Percentiles rank a stretch among this genome's conserved stretches.
Conservation (phyloP, 2,797 vertebrate species). For the Florisuga fusca region DNA sequence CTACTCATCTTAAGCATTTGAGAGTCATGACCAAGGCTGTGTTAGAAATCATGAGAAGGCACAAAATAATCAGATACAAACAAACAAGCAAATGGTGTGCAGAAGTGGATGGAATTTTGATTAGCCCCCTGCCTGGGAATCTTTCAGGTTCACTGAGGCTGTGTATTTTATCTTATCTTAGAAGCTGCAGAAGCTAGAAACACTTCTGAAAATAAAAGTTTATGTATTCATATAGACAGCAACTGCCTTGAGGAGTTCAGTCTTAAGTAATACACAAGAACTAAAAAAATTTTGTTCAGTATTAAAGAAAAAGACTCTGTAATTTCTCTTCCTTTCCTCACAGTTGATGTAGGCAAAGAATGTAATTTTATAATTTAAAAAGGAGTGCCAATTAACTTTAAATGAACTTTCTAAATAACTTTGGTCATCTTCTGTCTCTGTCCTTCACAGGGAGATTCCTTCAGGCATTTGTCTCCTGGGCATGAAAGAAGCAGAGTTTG, state of each 20-base stretch:
- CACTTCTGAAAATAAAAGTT: background rate
- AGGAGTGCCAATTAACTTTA: background rate
- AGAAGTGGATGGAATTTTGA: background rate
- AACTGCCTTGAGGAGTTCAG: background rate
- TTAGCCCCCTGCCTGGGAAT: background rate
- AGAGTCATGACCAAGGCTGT: background rate
- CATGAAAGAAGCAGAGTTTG: background rate
- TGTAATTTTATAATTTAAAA: background rate
- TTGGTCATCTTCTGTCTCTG: background rate
- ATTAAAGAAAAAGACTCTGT: background rate
- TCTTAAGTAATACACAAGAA: background rate
- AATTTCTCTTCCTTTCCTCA: background rate
- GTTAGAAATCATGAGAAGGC: background rate
- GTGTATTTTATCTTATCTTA: background rate
- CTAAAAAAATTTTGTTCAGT: background rate
- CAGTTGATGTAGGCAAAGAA: background rate
- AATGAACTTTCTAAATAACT: background rate
- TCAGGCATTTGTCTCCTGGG: background rate
- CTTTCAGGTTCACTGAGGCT: background rate
- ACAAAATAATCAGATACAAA: conserved; percentile 9
- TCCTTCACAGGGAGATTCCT: background rate
- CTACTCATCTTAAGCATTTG: background rate
- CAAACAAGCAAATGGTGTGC: background rate
- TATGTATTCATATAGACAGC: background rate
- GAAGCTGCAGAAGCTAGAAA: background rate